phyloP scores from a whole-genome alignment of 92 coral and sea anemone genomes.

The Galaxea fascicularis region DNA sequence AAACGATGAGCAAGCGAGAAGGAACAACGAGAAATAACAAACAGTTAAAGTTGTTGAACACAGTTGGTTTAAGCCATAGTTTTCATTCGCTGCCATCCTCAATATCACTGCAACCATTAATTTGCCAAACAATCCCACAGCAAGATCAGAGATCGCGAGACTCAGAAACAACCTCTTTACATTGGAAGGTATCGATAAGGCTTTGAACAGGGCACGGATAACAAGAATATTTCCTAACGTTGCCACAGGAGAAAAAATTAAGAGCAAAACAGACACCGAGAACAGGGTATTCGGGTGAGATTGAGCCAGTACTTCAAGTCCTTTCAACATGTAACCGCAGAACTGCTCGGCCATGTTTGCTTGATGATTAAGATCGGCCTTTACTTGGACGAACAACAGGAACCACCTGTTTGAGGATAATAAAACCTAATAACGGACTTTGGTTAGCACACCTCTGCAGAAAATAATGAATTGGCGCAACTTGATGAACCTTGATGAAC shows the following conservation, averaged over 20 bases:
- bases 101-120: neutral
- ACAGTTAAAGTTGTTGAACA: neutral
- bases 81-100: neutral
- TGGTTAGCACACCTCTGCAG: too few relatives aligned
- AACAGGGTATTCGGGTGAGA: neutral
- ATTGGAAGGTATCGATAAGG: constrained; percentile 35
- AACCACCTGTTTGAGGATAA: too few relatives aligned
- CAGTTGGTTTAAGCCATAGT: neutral
- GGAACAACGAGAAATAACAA: neutral
- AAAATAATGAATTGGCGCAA: too few relatives aligned
- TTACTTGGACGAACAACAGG: too few relatives aligned
- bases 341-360: neutral
- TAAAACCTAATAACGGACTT: too few relatives aligned
- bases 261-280: neutral
- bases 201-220: constrained; percentile 22
- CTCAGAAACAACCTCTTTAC: constrained; percentile 24
- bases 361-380: neutral
- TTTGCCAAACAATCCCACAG: constrained; percentile 27
- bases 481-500: too few relatives aligned
- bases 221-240: constrained; percentile 12
- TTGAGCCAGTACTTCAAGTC: neutral
- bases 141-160: constrained; percentile 45
- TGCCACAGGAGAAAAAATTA: constrained; percentile 19
- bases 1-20: constrained; percentile 18
- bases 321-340: neutral